These are phyloP conservation scores for Vollenhovia emeryi DNA, from an alignment of 1,140 invertebrate genomes.

Conservation along the genomic window DNA sequence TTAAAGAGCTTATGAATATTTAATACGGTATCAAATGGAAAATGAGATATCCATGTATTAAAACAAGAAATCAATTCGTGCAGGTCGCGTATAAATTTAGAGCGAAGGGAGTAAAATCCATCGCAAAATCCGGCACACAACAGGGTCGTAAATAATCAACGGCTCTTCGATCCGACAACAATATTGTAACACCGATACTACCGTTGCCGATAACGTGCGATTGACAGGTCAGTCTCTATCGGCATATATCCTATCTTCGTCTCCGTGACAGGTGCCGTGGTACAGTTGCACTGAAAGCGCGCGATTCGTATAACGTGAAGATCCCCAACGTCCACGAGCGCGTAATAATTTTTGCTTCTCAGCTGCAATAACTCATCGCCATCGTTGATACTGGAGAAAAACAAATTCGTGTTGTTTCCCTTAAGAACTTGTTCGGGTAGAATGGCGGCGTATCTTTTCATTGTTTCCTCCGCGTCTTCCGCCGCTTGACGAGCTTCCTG, in stretches of 20 bases:
- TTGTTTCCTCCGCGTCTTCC: conserved; percentile 42
- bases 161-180: conserved; percentile 59
- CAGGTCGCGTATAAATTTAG: conserved; percentile 15
- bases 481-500: conserved; percentile 37
- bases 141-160: conserved; percentile 50
- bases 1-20: conserved; percentile 12
- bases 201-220: conserved; percentile 24
- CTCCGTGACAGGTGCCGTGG: conserved; percentile 55
- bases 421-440: conserved; percentile 67
- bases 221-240: conserved; percentile 56
- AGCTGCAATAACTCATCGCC: conserved; percentile 72
- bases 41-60: conserved; percentile 21
- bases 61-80: conserved; percentile 20
- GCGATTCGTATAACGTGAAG: conserved; percentile 75
- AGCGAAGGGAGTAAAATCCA: conserved; percentile 13
- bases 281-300: conserved; percentile 67
- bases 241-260: conserved; percentile 30
- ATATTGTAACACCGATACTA: conserved; percentile 24
- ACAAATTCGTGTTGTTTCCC: conserved; percentile 67
- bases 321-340: conserved; percentile 71
- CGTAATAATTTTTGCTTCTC: conserved; percentile 63
- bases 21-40: neutral
- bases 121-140: conserved; percentile 32
- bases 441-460: conserved; percentile 42
- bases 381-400: conserved; percentile 71